Evolutionary conservation across 2,113 vertebrate species (phyloP).

Genomic region (Neolamprologus toae): DNA sequence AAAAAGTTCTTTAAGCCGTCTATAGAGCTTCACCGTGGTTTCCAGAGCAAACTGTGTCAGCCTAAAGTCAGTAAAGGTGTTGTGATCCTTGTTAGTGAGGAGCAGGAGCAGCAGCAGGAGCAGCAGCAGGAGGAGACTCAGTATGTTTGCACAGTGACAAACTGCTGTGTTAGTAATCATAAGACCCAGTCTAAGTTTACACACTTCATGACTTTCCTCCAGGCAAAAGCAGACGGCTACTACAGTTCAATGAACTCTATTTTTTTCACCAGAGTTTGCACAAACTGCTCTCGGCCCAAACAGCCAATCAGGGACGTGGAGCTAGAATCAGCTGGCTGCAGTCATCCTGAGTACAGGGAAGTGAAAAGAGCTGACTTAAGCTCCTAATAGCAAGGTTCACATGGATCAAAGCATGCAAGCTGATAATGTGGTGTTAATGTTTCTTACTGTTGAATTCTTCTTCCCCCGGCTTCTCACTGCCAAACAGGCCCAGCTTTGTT

Average conservation of each 20-base stretch:
- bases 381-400: neutral
- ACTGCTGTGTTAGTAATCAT: conserved; percentile 22
- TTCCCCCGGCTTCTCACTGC: fast-evolving
- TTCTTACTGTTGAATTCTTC: too few species aligned
- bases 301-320: neutral
- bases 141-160: conserved; percentile 21
- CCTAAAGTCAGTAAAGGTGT: neutral
- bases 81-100: neutral
- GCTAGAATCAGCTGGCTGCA: neutral
- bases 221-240: conserved; percentile 16
- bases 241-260: conserved; percentile 56
- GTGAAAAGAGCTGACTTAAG: neutral
- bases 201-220: conserved; percentile 29
- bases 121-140: neutral
- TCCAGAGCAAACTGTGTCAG: neutral
- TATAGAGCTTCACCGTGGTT: neutral
- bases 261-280: conserved; percentile 8
- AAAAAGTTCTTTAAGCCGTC: neutral
- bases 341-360: neutral
- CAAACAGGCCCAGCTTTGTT: too few species aligned
- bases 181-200: conserved; percentile 36
- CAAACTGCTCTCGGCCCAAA: neutral
- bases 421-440: neutral
- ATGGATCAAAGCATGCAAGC: neutral
- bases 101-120: neutral